phyloP scores from a whole-genome alignment of 2,888 invertebrate genomes.

The Odiellus spinosus region DNA sequence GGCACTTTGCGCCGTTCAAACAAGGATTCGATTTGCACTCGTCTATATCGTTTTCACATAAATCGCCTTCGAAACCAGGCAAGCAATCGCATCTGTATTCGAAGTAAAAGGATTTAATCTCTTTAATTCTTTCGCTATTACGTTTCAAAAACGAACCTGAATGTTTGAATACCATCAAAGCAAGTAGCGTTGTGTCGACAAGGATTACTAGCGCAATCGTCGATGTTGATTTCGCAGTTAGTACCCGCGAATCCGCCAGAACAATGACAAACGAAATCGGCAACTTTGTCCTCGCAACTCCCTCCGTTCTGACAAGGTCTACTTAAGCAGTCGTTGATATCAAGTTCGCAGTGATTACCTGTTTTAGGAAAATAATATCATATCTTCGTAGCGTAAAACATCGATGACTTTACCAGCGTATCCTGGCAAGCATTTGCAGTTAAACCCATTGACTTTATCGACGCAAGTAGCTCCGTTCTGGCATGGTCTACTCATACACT shows the following conservation, averaged over 20 bases:
- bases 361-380: conserved; percentile 4
- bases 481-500: conserved; percentile 35
- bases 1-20: conserved; percentile 22
- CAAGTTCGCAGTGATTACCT: conserved; percentile 36
- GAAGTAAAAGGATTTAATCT: background rate
- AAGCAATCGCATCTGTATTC: conserved; percentile 39
- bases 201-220: conserved; percentile 24
- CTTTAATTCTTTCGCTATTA: background rate
- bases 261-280: conserved; percentile 24
- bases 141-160: conserved; percentile 10
- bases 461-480: conserved; percentile 38
- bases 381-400: background rate
- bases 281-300: conserved; percentile 26
- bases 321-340: conserved; percentile 41
- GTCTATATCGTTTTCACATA: conserved; percentile 35
- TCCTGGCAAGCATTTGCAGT: conserved; percentile 32
- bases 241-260: conserved; percentile 23
- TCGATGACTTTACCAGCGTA: conserved; percentile 10
- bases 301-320: conserved; percentile 39
- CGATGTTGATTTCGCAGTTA: conserved; percentile 22
- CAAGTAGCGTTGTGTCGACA: conserved; percentile 30
- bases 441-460: conserved; percentile 32
- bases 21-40: conserved; percentile 33
- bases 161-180: conserved; percentile 21
- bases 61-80: conserved; percentile 37